Evolutionary conservation across 2,888 invertebrate species (phyloP), one percentile per base, ranked within the genome.

Genomic region (Phoenoteleia sp.): DNA sequence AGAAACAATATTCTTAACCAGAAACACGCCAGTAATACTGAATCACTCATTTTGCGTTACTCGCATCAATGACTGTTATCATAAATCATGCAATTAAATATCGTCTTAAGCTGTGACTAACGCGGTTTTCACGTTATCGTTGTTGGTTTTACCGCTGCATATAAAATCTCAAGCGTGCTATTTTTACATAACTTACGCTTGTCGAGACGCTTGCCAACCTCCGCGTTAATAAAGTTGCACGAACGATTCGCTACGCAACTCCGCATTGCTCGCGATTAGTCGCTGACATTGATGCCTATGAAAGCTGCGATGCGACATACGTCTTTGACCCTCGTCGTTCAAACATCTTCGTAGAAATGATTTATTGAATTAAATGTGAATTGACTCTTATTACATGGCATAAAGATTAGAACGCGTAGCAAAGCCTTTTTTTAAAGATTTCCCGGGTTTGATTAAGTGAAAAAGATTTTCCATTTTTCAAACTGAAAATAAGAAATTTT

Each of bases 21-120:
- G n/a, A n/a, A n/a, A n/a, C n/a, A n/a, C n/a, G n/a, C n/a, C n/a
- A n/a, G n/a, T n/a, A n/a, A n/a, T n/a, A n/a, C n/a, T 54, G 49
- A 67, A 15, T 75, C 49, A 69, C 27, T 56, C 47, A 62, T 69
- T 56, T 7, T 47, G 25, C 72, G 21, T 17, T 54, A 54, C 62
- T 66, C 45, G 58, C 67, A 64, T 42, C 52, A 42, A 67, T 25
- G 58, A 74, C n/a, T 80, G 27, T 74, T 74, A 62, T 69, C 66
- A 47, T 81, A 77, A 85, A 85, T 81, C 76, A 81, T 52, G 56
- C 74, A 71, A 86, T 82, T 79, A 81, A 81, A 80, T 69, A 27
- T 47, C 60, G 15, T 76, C 75, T 80, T 66, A 80, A 85, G 49
- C 54, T 79, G 25, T 85, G 82, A 85, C 82, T 85, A 85, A 84